phyloP scores from a whole-genome alignment of 2,797 vertebrate species.

The Enoplosus armatus region DNA sequence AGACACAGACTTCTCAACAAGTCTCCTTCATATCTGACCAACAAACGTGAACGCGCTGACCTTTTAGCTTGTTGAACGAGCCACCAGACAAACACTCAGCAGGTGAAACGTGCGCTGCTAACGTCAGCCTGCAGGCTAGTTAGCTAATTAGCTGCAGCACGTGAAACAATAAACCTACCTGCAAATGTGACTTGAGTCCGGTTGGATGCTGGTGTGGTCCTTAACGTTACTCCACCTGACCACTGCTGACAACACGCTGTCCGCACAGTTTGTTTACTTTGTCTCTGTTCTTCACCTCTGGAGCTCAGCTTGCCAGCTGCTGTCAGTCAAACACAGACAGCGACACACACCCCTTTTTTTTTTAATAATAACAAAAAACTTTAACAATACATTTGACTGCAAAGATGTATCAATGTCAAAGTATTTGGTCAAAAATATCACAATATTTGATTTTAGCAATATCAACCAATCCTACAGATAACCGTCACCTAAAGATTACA shows the following conservation, averaged over 20 bases:
- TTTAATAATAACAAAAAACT: too few species aligned
- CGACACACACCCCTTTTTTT: not conserved
- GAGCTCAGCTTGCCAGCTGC: not conserved
- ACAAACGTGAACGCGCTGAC: not conserved
- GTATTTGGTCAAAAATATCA: not conserved
- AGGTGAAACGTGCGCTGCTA: not conserved
- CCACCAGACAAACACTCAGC: not conserved
- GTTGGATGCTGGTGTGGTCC: too few species aligned
- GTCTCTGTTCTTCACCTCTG: not conserved
- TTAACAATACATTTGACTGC: not conserved
- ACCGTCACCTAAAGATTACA: too few species aligned
- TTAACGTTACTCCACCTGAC: too few species aligned
- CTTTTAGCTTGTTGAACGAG: not conserved
- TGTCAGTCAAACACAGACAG: not conserved
- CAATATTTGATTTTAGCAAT: not conserved
- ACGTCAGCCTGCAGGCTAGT: not conserved
- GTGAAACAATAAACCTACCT: not conserved
- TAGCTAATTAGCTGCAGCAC: not conserved
- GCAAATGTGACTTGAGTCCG: not conserved
- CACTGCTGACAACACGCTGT: too few species aligned
- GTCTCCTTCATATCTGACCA: not conserved
- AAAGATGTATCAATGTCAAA: too few species aligned
- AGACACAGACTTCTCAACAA: not conserved
- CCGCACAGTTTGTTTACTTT: not conserved
- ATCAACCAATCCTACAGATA: not conserved